A percentile compares a stretch with the other conserved stretches of the same genome.
These are phyloP conservation scores for Hippoglossus hippoglossus DNA, from an alignment of 2,797 vertebrate genomes.

Conservation along the genomic window DNA sequence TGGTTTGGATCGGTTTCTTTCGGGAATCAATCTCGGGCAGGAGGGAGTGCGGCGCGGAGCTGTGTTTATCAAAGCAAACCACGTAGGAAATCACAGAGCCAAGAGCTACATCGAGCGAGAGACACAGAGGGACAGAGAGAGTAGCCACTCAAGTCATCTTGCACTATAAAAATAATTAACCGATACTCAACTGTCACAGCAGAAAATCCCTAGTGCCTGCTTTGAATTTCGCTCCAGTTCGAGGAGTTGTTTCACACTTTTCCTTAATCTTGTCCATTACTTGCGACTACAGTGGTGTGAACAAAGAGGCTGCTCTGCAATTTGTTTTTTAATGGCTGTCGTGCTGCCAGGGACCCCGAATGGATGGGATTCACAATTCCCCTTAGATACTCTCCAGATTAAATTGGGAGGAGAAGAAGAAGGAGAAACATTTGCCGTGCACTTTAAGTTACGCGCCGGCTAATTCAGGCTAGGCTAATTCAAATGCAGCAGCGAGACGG, in stretches of 20 bases:
- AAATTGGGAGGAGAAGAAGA: slow-evolving; percentile 47
- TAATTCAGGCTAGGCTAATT: slow-evolving; percentile 29
- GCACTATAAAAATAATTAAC: slow-evolving; percentile 62
- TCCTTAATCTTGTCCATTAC: slow-evolving; percentile 68
- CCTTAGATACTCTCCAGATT: slow-evolving; percentile 46
- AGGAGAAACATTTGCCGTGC: slow-evolving; percentile 11
- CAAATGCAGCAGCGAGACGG: slow-evolving; percentile 30
- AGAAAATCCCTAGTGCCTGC: slow-evolving; percentile 46
- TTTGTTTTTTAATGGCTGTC: slow-evolving; percentile 54
- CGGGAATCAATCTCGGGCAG: slow-evolving; percentile 45
- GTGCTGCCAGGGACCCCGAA: slow-evolving; percentile 34
- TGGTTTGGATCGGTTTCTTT: slow-evolving; percentile 51
- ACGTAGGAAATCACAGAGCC: slow-evolving; percentile 46
- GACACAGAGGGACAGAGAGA: slow-evolving; percentile 22
- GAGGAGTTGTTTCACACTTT: slow-evolving; percentile 48
- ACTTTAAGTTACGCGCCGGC: slow-evolving; percentile 2
- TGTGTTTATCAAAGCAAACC: slow-evolving; percentile 65
- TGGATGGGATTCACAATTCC: slow-evolving; percentile 46
- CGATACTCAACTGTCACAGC: slow-evolving; percentile 49
- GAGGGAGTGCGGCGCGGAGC: slow-evolving; percentile 17
- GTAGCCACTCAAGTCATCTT: slow-evolving; percentile 38
- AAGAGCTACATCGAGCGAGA: slow-evolving; percentile 46
- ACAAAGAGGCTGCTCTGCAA: slow-evolving; percentile 57
- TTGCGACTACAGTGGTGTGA: slow-evolving; percentile 21
- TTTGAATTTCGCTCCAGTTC: slow-evolving; percentile 53